A percentile compares a stretch with the other conserved stretches of the same genome.
These are phyloP conservation scores for Yponomeuta malinellus DNA, from an alignment of 2,888 invertebrate species.

Conservation along the genomic window DNA sequence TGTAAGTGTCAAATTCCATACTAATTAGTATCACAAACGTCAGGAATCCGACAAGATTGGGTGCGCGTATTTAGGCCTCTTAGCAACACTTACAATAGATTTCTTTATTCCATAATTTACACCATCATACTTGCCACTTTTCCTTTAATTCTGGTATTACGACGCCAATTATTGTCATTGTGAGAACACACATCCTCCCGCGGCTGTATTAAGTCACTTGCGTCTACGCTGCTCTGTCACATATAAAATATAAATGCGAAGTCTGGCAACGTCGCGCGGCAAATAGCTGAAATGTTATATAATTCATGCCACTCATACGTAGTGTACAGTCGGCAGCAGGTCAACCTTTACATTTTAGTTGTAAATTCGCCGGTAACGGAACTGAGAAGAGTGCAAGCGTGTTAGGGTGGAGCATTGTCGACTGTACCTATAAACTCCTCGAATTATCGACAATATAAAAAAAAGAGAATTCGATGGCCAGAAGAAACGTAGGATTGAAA, in stretches of 20 bases:
- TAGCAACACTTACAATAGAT: background rate
- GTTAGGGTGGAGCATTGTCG: no score
- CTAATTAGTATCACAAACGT: no score
- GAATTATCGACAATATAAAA: background rate
- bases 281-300: slow-evolving; percentile 6
- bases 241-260: slow-evolving; percentile 5
- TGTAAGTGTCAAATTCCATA: no score
- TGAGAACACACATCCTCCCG: background rate
- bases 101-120: background rate
- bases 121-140: background rate
- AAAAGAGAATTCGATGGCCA: background rate
- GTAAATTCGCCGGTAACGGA: no score
- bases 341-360: no score
- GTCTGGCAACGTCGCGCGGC: slow-evolving; percentile 8
- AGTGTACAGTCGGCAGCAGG: background rate
- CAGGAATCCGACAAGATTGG: no score
- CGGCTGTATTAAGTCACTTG: background rate
- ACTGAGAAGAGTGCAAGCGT: no score
- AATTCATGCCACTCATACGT: background rate
- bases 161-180: background rate
- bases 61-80: background rate
- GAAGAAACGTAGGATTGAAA: background rate
- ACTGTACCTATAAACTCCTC: no score
- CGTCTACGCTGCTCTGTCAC: background rate
- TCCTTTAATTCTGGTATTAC: background rate